Base-by-base conservation (phyloP, 2,888 invertebrate species). In the Napeogenes inachia region DNA sequence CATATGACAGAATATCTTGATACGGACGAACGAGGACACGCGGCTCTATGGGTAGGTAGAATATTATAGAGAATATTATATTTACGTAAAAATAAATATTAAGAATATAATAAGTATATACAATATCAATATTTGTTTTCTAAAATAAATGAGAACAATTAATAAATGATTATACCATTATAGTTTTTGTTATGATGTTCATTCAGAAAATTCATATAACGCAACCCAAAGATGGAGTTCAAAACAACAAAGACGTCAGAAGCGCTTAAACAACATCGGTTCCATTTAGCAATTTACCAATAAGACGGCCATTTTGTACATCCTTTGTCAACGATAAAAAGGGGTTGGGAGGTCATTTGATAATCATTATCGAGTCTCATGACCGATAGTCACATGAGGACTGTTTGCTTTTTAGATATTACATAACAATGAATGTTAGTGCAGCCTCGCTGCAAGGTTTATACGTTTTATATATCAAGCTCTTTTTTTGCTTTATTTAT, bases 291-390 rank as follows among this genome's bases (percentile, higher is more conserved):
- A 67, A 70, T 71, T 71, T 69, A 70, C 66, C 67, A 71, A 71
- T 71, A 66, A 71, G 68, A 66, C 69, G 65, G 62, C 62, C 60
- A 65, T 65, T 70, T 65, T 65, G 67, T 54, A 61, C 69, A 71
- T 73, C 73, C 71, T 71, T 68, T 71, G 62, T 66, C 60, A 59
- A 60, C 61, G 70, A 71, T 71, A 71, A 71, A 58, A 70, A 68
- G 70, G 73, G 73, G 72, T 73, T 73, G 70, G 64, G 69, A 68
- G 71, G 70, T 70, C 70, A 68, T 53, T 62, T 59, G 58, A 60
- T 55, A 66, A 53, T 62, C 57, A 56, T 69, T 64, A 69, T 63
- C 54, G 47, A 66, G 66, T 68, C 66, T 69, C 66, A 65, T 69
- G 66, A 69, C 62, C 56, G 63, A 61, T 64, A 59, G 63, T 66